Conservation (phyloP, 92 coral and sea anemone genomes). For the Zoanthus gigantus region DNA sequence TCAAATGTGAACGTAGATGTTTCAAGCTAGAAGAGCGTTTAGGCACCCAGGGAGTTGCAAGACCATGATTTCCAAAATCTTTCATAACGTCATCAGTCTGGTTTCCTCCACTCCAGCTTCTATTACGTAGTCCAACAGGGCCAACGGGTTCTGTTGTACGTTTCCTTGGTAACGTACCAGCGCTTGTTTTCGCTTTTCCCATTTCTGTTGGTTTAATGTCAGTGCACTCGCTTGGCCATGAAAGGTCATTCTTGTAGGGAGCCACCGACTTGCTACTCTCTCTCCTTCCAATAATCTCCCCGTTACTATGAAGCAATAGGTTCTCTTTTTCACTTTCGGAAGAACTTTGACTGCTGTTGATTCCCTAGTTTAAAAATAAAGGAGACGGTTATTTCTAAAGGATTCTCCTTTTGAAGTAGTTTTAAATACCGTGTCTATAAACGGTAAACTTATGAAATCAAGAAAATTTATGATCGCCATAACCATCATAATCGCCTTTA, state of each 20-base stretch:
- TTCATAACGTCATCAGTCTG: not conserved
- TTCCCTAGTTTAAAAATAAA: not conserved
- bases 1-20: slow-evolving; percentile 25
- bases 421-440: no score
- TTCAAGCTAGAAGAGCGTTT: slow-evolving; percentile 45
- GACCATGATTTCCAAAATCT: slow-evolving; percentile 26
- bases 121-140: slow-evolving; percentile 39
- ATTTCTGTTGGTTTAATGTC: not conserved
- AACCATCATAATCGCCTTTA: not conserved
- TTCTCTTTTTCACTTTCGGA: slow-evolving; percentile 37
- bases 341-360: slow-evolving; percentile 3
- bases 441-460: not conserved
- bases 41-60: slow-evolving; percentile 38
- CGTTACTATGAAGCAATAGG: slow-evolving; percentile 36
- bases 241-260: not conserved
- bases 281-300: slow-evolving; percentile 44
- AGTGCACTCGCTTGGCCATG: not conserved
- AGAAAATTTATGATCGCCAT: not conserved
- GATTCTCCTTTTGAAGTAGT: not conserved
- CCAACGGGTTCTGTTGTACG: slow-evolving; percentile 21
- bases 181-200: not conserved
- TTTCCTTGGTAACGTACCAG: slow-evolving; percentile 31
- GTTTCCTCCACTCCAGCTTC: slow-evolving; percentile 41
- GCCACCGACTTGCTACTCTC: not conserved
- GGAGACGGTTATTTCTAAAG: not conserved